These are phyloP conservation scores for Patiria pectinifera DNA, from an alignment of 53 echinoderm and acorn worm genomes.

Conservation along the genomic window DNA sequence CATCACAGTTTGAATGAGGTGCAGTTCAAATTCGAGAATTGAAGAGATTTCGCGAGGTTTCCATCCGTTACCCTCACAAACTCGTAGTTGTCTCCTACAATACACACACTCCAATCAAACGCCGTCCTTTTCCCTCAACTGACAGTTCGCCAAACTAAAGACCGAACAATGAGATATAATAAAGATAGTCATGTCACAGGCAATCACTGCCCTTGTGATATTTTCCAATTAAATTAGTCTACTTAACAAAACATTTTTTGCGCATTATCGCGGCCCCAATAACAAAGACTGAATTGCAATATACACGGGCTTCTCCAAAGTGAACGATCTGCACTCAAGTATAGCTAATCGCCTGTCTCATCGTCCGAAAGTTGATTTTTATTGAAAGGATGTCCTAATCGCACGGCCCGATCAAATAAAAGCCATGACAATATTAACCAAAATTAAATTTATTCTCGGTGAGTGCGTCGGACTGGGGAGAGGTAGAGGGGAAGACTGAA, in stretches of 20 bases:
- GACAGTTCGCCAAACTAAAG: background rate
- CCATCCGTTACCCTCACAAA: background rate
- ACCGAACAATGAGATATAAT: background rate
- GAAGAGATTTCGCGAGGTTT: background rate
- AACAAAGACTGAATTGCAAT: background rate
- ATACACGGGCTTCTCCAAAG: background rate
- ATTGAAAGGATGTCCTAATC: constrained; percentile 51
- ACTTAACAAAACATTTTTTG: constrained; percentile 23
- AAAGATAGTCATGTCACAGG: background rate
- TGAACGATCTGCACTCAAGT: constrained; percentile 13
- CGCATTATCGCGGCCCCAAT: background rate
- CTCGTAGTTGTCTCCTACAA: background rate
- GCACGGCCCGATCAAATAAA: constrained; percentile 57
- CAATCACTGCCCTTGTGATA: background rate
- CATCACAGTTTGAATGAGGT: too few relatives aligned
- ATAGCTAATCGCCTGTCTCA: constrained; percentile 31
- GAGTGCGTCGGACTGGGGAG: constrained; percentile 1
- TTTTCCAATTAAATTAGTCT: constrained; percentile 36
- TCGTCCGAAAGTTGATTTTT: constrained; percentile 51
- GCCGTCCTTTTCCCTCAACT: background rate
- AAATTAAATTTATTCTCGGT: constrained; percentile 51
- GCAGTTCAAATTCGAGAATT: too few relatives aligned
- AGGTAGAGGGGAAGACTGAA: background rate
- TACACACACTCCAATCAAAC: background rate
- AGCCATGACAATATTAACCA: constrained; percentile 40